These are phyloP conservation scores for Rhincodon typus DNA, from an alignment of 2,797 vertebrate species.

Conservation along the genomic window DNA sequence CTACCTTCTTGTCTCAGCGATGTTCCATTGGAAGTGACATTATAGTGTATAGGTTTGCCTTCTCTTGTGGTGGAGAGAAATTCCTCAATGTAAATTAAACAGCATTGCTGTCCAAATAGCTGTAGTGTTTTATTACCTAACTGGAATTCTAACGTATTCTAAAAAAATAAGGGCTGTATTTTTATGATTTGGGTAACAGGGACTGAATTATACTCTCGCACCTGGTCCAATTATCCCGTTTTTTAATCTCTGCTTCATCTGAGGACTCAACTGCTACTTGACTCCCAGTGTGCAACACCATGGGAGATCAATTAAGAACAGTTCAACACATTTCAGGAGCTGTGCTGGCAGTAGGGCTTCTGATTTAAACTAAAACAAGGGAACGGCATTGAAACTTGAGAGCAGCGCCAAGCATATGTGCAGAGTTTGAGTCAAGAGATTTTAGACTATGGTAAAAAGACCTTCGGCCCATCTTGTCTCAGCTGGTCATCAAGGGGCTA, in stretches of 20 bases:
- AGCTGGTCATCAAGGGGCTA: too few species aligned
- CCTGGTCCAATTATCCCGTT: conserved; percentile 8
- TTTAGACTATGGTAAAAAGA: not conserved
- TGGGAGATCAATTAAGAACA: not conserved
- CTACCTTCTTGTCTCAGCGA: not conserved
- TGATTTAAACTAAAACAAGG: not conserved
- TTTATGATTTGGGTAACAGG: not conserved
- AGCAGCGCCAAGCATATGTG: not conserved
- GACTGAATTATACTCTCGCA: not conserved
- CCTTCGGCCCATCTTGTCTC: too few species aligned
- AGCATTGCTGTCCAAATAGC: not conserved
- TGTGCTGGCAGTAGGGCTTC: not conserved
- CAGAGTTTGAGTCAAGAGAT: not conserved
- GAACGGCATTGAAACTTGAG: not conserved
- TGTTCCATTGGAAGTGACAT: not conserved
- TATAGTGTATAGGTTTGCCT: not conserved
- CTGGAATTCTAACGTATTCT: not conserved
- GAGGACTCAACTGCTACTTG: not conserved
- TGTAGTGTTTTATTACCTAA: not conserved
- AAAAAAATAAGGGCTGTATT: not conserved
- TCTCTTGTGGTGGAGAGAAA: not conserved
- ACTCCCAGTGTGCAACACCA: not conserved
- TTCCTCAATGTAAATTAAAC: not conserved
- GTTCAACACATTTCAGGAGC: not conserved
- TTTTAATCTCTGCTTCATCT: not conserved